Conservation (phyloP, 1,140 invertebrate species). For the Glomeris maerens region DNA sequence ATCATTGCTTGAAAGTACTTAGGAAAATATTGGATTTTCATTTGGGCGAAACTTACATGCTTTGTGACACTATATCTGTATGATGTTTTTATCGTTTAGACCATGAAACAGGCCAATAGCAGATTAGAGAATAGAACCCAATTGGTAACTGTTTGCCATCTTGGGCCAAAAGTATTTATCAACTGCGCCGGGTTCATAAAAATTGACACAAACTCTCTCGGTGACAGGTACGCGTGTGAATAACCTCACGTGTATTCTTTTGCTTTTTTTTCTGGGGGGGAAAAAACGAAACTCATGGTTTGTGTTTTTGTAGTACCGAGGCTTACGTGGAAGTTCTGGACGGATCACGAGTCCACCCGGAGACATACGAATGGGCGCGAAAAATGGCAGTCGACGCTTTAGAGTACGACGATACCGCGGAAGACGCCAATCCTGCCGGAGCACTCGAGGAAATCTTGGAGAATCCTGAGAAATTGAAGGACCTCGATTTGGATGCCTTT, state of each 20-base stretch:
- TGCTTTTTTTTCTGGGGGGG: neutral
- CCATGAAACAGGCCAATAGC: constrained; percentile 84
- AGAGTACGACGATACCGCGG: constrained; percentile 79
- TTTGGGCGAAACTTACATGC: no score
- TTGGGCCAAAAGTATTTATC: constrained; percentile 97
- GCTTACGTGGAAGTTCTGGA: constrained; percentile 92
- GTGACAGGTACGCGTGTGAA: constrained; percentile 46
- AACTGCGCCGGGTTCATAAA: constrained; percentile 99
- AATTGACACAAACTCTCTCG: constrained; percentile 88
- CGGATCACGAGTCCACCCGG: constrained; percentile 93
- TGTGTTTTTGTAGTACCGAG: constrained; percentile 50
- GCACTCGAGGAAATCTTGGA: constrained; percentile 95
- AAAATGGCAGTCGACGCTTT: constrained; percentile 99
- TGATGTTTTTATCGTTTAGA: constrained; percentile 27
- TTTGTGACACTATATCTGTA: constrained; percentile 4
- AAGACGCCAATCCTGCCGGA: constrained; percentile 74
- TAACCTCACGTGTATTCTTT: no score
- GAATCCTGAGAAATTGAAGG: constrained; percentile 84
- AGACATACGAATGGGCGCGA: constrained; percentile 97
- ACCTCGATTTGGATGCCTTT: constrained; percentile 96
- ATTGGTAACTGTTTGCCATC: constrained; percentile 82
- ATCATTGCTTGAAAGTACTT: neutral
- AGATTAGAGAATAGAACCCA: constrained; percentile 88
- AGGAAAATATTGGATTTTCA: neutral
- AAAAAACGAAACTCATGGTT: neutral